Evolutionary conservation across 2,797 vertebrate genomes (phyloP), one percentile per base, ranked within the genome.

Genomic region (Cuniculus paca): DNA sequence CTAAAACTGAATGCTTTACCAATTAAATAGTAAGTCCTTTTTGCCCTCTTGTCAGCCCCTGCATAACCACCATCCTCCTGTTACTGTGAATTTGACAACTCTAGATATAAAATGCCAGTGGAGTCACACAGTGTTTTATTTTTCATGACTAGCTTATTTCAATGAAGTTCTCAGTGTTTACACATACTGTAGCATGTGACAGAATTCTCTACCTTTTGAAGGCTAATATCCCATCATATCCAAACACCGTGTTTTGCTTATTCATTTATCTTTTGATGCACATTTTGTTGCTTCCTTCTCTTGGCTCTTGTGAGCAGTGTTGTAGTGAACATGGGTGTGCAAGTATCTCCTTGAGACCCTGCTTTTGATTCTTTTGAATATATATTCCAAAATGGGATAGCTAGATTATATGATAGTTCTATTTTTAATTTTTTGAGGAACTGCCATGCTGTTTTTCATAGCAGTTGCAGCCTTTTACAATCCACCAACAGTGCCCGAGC

Each of bases 401-500:
- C 36, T 48, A n/a, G 24, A 56, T 79, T 42, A 61, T 54, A 60
- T 77, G 5, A 19, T 54, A 91, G 42, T 13, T 82, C 31, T 91
- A 94, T 72, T 87, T 88, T 82, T 78, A 70, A 54, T 61, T 78
- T 61, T 4, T 68, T 24, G 36, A 45, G n/a, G 34, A 60, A 34
- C n/a, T 83, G 17, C n/a, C 31, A 52, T 68, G 36, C 31, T 82
- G 42, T 82, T 60, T 89, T 70, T 70, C 60, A 78, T 56, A 84
- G 61, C 90, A 95, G 48, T 75, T 81, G 10, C 11, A 75, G 36
- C 50, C 86, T 81, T 91, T 91, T 81, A 75, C 48, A 65, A 19
- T 81, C 42, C 24, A 50, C 65, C 45, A 70, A 56, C 45, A 79
- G 54, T 48, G 24, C 24, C 42, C 24, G 45, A 72, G 26, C 5